phyloP scores from a whole-genome alignment of 2,797 vertebrate species.

The Capromys pilorides region DNA sequence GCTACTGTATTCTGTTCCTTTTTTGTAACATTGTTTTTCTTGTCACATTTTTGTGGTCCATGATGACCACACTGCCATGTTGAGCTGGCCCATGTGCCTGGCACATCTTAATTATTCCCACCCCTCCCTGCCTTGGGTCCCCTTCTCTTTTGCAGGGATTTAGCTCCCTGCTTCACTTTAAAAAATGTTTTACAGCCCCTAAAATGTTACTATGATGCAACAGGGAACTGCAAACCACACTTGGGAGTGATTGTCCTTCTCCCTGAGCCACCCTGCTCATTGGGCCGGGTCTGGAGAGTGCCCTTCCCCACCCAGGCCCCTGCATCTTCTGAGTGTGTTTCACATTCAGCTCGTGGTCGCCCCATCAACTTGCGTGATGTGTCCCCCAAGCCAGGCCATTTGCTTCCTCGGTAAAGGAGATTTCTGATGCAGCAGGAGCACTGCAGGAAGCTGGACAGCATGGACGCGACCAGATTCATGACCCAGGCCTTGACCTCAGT shows the following conservation, averaged over 20 bases:
- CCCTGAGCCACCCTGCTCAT: fast-evolving
- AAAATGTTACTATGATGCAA: neutral
- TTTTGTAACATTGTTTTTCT: neutral
- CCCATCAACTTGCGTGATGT: fast-evolving
- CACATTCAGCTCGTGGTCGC: neutral
- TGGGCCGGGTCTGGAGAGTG: neutral
- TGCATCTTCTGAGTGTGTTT: neutral
- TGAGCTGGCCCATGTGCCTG: too few species aligned
- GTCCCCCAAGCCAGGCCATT: neutral
- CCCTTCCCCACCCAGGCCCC: neutral
- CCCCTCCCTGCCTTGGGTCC: neutral
- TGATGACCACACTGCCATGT: neutral
- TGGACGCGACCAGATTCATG: neutral
- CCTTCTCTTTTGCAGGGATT: neutral
- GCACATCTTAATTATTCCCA: neutral
- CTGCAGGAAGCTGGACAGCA: neutral
- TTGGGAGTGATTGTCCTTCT: neutral
- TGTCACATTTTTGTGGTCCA: neutral
- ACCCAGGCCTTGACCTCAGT: neutral
- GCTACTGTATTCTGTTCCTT: neutral
- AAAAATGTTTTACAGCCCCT: too few species aligned
- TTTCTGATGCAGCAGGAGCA: neutral
- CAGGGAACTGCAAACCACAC: neutral
- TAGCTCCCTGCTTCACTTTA: neutral
- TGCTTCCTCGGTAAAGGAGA: neutral